A percentile compares a stretch with the other conserved stretches of the same genome.
Evolutionary conservation across 1,140 invertebrate species (phyloP).

Genomic region (Bombyx mori): DNA sequence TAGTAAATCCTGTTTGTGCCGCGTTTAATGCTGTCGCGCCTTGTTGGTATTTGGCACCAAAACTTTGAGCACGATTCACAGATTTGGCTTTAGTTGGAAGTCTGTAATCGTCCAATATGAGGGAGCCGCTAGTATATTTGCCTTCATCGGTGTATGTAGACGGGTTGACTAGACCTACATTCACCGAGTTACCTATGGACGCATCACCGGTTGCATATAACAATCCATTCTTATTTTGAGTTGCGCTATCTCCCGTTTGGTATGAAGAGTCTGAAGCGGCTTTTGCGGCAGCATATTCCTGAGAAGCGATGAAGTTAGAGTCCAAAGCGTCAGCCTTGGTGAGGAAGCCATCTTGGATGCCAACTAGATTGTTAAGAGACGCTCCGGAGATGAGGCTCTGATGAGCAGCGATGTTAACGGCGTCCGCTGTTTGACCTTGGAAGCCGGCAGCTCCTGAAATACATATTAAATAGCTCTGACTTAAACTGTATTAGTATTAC

Average conservation of each 20-base stretch:
- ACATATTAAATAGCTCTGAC: too few species aligned
- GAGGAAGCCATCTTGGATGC: conserved; percentile 58
- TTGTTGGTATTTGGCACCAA: too few species aligned
- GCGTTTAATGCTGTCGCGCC: neutral
- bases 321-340: conserved; percentile 39
- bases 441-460: conserved; percentile 58
- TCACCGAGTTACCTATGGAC: conserved; percentile 12
- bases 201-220: conserved; percentile 1
- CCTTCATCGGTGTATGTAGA: conserved; percentile 30
- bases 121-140: conserved; percentile 51
- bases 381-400: conserved; percentile 62
- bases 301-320: conserved; percentile 48
- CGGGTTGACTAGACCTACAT: conserved; percentile 37
- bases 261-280: neutral
- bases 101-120: conserved; percentile 57
- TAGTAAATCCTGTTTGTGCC: conserved; percentile 3
- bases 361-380: conserved; percentile 55
- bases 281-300: conserved; percentile 33
- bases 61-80: neutral
- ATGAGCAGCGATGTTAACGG: conserved; percentile 64
- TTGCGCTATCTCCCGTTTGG: neutral
- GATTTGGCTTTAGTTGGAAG: conserved; percentile 25
- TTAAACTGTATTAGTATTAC: too few species aligned
- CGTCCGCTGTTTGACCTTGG: conserved; percentile 60
- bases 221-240: neutral